Evolutionary conservation across 1,140 invertebrate species (phyloP).

Genomic region (Zaprionus africanus): DNA sequence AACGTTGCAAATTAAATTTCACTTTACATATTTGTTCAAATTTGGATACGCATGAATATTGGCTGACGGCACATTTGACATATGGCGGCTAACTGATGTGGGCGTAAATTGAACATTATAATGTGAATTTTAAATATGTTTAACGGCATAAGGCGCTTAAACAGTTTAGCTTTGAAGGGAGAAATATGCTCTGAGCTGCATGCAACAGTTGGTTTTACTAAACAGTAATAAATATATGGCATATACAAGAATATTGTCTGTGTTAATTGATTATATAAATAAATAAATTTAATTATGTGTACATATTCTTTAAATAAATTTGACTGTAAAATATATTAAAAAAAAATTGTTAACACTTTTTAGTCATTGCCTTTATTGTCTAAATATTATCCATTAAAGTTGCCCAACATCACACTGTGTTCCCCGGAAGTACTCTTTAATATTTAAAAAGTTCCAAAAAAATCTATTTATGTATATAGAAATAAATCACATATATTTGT

Average conservation of each 20-base stretch:
- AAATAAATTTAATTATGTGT: too few species aligned
- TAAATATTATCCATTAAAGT: not conserved
- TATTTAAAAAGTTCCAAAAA: not conserved
- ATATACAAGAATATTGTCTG: too few species aligned
- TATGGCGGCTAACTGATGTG: conserved; percentile 4
- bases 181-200: too few species aligned
- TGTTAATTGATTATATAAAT: too few species aligned
- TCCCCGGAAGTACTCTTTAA: not conserved
- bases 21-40: conserved; percentile 20
- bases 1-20: conserved; percentile 42
- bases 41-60: conserved; percentile 30
- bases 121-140: not conserved
- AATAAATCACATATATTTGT: conserved; percentile 22
- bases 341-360: too few species aligned
- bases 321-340: rapidly evolving
- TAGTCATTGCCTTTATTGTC: too few species aligned
- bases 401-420: not conserved
- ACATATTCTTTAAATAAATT: too few species aligned
- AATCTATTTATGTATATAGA: not conserved
- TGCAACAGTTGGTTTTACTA: too few species aligned
- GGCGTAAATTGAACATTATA: not conserved
- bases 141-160: not conserved
- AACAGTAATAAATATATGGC: too few species aligned
- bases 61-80: conserved; percentile 2
- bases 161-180: too few species aligned